phyloP scores from a whole-genome alignment of 2,888 invertebrate genomes.

The Folsomia candida region DNA sequence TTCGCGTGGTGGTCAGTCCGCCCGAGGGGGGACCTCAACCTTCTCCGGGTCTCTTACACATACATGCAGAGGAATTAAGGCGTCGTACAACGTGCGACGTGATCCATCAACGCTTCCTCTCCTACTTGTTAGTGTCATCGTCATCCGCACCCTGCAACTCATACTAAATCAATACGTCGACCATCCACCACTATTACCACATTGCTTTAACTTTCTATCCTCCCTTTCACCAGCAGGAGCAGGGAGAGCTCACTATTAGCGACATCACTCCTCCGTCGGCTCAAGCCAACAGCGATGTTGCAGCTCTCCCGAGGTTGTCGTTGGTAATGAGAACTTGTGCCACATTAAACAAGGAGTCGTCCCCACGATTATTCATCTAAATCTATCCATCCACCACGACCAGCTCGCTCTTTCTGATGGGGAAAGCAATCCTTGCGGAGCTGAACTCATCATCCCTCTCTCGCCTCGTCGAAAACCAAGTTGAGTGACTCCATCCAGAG shows the following conservation, averaged over 20 bases:
- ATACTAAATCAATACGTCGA: not conserved
- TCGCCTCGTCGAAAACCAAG: not conserved
- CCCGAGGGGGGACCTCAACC: too few relatives aligned
- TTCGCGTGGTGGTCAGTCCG: too few relatives aligned
- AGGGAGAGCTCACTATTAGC: not conserved
- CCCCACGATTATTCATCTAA: slow-evolving; percentile 1
- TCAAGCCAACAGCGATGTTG: not conserved
- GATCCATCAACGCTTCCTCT: slow-evolving; percentile 3
- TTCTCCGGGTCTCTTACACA: too few relatives aligned
- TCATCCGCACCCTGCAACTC: not conserved
- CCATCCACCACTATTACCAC: slow-evolving; percentile 1
- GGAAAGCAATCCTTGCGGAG: not conserved
- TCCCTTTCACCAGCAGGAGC: not conserved
- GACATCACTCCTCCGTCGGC: not conserved
- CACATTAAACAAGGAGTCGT: slow-evolving; percentile 1
- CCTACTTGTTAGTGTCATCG: slow-evolving; percentile 5
- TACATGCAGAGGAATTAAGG: not conserved
- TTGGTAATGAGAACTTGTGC: not conserved
- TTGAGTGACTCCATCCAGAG: not conserved
- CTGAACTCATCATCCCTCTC: not conserved
- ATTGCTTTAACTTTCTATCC: not conserved
- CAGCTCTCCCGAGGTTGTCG: not conserved
- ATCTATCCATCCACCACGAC: not conserved
- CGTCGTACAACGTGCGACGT: not conserved
- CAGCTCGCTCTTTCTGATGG: not conserved